Evolutionary conservation across 1,140 invertebrate species (phyloP).

Genomic region (Eubasilissa regina): DNA sequence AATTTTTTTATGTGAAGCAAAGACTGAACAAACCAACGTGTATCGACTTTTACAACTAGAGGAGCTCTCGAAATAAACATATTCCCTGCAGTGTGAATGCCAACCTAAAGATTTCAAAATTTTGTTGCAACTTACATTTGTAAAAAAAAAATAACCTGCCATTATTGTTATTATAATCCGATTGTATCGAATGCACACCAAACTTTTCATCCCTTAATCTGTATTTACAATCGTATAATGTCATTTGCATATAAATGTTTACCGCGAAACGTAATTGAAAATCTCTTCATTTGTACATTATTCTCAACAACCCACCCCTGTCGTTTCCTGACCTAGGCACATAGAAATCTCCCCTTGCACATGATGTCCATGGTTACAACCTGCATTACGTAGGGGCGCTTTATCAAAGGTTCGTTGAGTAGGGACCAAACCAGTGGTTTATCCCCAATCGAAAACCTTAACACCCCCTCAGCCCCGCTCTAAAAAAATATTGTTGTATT

Average conservation of each 20-base stretch:
- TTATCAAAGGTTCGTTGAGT: neutral
- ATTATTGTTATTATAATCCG: no score
- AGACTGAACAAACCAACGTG: no score
- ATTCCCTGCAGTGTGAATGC: no score
- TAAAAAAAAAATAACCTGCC: no score
- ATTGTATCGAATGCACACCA: no score
- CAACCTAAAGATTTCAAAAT: no score
- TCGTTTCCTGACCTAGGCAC: neutral
- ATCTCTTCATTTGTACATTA: neutral
- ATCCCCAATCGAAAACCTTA: neutral
- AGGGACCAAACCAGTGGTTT: neutral
- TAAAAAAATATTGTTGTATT: neutral
- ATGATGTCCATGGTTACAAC: neutral
- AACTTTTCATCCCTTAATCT: no score
- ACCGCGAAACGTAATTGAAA: neutral
- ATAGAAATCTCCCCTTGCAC: neutral
- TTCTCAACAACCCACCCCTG: neutral
- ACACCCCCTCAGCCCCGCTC: neutral
- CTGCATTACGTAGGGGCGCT: neutral
- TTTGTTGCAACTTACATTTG: no score
- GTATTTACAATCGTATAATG: neutral
- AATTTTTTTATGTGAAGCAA: no score
- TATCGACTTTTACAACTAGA: no score
- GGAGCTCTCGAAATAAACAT: no score
- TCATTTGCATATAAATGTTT: neutral